Evolutionary conservation across 2,113 vertebrate species (phyloP).

Genomic region (Irena cyanogastra): DNA sequence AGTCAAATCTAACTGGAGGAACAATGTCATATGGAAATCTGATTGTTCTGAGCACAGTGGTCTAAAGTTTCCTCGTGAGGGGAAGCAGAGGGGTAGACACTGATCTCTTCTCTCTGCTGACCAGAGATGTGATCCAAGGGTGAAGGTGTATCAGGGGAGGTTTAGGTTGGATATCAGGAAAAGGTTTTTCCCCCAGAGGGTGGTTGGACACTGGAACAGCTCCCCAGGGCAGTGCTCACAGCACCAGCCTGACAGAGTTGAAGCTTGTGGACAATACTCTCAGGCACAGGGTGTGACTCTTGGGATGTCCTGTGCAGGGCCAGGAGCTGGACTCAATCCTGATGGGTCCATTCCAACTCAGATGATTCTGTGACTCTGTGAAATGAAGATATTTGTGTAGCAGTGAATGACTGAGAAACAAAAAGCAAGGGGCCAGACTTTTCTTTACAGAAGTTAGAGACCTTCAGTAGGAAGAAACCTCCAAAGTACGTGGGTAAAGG

Average conservation of each 20-base stretch:
- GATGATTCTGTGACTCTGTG: not conserved
- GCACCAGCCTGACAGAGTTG: not conserved
- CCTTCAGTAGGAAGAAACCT: not conserved
- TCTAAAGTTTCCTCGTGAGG: rapidly evolving
- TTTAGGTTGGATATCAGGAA: not conserved
- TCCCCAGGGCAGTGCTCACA: not conserved
- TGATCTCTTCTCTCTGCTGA: not conserved
- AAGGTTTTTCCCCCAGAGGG: rapidly evolving
- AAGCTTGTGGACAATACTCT: rapidly evolving
- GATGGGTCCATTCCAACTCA: not conserved
- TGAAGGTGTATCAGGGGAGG: rapidly evolving
- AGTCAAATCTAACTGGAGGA: not conserved
- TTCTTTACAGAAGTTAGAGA: not conserved
- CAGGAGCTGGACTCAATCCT: rapidly evolving
- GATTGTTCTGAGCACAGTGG: not conserved
- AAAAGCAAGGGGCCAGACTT: not conserved
- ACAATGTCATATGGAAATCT: not conserved
- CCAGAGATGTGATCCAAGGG: not conserved
- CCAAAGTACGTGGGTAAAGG: not conserved
- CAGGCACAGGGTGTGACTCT: not conserved
- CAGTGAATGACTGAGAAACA: not conserved
- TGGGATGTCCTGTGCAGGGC: not conserved
- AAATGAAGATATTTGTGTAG: too few relatives aligned
- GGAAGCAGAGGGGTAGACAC: not conserved
- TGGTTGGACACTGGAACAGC: not conserved